Percentiles rank a stretch among this genome's conserved stretches.
phyloP scores from a whole-genome alignment of 2,888 invertebrate genomes.

The Endotricha flammealis region DNA sequence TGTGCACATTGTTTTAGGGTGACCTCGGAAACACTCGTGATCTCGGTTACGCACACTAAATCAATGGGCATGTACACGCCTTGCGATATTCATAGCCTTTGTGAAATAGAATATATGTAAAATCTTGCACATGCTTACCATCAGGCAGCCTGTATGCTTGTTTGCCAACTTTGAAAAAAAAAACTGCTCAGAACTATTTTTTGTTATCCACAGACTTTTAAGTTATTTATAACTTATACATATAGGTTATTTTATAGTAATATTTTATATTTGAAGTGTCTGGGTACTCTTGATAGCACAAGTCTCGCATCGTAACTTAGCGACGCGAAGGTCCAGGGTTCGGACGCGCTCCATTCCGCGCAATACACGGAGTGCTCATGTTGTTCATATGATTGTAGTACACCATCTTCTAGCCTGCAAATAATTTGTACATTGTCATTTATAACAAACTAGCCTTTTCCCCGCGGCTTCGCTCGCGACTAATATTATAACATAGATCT shows the following conservation, averaged over 20 bases:
- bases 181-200: no score
- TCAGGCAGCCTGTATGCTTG: background rate
- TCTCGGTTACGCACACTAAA: no score
- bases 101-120: slow-evolving; percentile 3
- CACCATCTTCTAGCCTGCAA: slow-evolving; percentile 87
- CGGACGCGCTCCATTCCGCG: slow-evolving; percentile 97
- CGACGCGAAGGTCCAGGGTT: slow-evolving; percentile 99
- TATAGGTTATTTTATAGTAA: slow-evolving; percentile 77
- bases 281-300: slow-evolving; percentile 95
- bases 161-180: no score
- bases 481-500: no score
- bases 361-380: slow-evolving; percentile 99
- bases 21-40: no score
- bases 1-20: no score
- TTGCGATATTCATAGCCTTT: no score
- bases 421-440: no score
- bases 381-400: slow-evolving; percentile 94
- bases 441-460: no score
- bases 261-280: slow-evolving; percentile 95
- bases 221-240: background rate
- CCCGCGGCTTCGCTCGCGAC: no score
- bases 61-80: no score
- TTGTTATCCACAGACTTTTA: no score
- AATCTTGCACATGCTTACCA: background rate
- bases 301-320: slow-evolving; percentile 97